phyloP scores from a whole-genome alignment of 2,113 vertebrate species.

The Gymnocephalus cernua region DNA sequence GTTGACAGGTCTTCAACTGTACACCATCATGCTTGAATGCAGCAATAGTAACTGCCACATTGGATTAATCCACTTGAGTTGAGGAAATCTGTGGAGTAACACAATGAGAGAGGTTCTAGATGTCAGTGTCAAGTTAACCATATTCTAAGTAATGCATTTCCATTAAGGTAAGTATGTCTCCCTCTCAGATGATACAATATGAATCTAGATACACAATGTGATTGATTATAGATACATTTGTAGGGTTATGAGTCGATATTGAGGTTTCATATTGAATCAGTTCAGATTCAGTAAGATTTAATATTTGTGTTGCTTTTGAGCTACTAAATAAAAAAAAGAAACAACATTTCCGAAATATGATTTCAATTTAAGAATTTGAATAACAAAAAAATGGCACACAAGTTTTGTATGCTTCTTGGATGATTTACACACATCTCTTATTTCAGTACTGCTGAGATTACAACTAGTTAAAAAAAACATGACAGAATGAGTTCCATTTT shows the following conservation, averaged over 20 bases:
- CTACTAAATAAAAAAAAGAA: not conserved
- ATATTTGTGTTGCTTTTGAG: not conserved
- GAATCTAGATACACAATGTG: not conserved
- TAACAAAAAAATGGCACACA: too few relatives aligned
- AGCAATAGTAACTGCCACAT: constrained; percentile 19
- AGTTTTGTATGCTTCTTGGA: too few relatives aligned
- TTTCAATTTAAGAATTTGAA: too few relatives aligned
- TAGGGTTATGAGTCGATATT: not conserved
- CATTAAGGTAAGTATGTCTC: not conserved
- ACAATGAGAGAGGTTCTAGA: constrained; percentile 28
- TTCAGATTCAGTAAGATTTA: not conserved
- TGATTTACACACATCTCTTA: too few relatives aligned
- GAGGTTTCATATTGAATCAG: not conserved
- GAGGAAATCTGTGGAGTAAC: constrained; percentile 60
- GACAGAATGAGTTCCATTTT: too few relatives aligned
- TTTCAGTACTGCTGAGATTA: too few relatives aligned
- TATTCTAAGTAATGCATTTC: not conserved
- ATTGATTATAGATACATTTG: not conserved
- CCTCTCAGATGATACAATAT: not conserved
- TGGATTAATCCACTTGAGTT: constrained; percentile 20
- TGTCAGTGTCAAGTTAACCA: not conserved
- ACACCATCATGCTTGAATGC: constrained; percentile 44
- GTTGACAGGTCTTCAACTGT: constrained; percentile 60
- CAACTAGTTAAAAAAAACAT: too few relatives aligned
- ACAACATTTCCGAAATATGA: too few relatives aligned